Base-by-base conservation (phyloP, 2,113 vertebrate species). In the Phrynocephalus versicolor region DNA sequence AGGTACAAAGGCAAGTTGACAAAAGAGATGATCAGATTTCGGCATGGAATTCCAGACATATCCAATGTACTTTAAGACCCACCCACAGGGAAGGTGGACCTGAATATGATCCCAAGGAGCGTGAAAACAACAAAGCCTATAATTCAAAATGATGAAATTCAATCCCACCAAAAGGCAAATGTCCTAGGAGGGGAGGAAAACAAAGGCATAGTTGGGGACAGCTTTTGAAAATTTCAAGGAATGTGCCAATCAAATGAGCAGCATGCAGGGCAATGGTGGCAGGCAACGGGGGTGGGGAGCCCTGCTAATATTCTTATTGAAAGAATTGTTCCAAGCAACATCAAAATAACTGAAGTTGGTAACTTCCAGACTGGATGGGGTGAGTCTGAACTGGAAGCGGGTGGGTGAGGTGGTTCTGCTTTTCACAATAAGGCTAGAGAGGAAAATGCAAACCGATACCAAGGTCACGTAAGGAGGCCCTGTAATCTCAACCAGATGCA, bases 141-240 rank as follows among this genome's bases (percentile, higher is more conserved):
- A 71, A 81, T 88, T 85, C 86, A 85, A 51, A 18, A 75, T 10
- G 87, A 87, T 90, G 91, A 92, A 94, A 92, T 91, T 91, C 86
- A 93, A 93, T 90, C 88, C 88, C 72, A 18, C 65, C 9, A 19
- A 55, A 90, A 92, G 87, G 0, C 0, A 35, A 19, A 86, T 87
- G 88, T 89, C 80, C 75, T 58, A 82, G 86, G 82, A 82, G 81
- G 73, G 73, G 83, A 85, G 62, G 37, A 69, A 87, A 67, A 62
- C 84, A 91, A 37, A 79, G 72, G 77, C 1, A n/a, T 60, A 84
- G 89, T 77, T 90, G n/a, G 33, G 65, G 65, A 2, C 71, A 90
- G 67, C 51, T 83, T 75, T 58, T 82, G 35, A 75, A 35, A 79
- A 76, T 71, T 78, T 80, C 64, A 6, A 55, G 37, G 69, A 74